A percentile compares a stretch with the other conserved stretches of the same genome.
Evolutionary conservation across 2,113 vertebrate genomes (phyloP).

Genomic region (Indicator indicator): DNA sequence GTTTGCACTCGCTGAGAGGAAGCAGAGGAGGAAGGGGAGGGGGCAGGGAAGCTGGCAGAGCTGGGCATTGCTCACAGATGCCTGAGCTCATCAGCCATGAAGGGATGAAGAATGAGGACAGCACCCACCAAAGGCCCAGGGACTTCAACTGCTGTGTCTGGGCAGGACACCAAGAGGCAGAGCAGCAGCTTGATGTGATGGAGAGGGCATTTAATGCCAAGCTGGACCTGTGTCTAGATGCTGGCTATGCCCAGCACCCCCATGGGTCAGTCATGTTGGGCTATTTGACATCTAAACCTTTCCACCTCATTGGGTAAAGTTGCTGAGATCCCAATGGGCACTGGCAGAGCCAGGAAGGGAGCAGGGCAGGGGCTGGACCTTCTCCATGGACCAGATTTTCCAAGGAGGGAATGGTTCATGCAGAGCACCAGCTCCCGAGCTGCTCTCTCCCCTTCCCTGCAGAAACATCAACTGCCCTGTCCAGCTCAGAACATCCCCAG

Average conservation of each 20-base stretch:
- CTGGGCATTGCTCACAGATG: neutral
- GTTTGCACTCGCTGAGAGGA: neutral
- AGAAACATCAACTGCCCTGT: neutral
- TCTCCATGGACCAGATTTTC: neutral
- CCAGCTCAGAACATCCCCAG: neutral
- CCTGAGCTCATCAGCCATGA: constrained; percentile 3
- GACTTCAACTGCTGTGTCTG: neutral
- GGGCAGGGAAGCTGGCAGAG: neutral
- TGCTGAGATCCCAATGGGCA: neutral
- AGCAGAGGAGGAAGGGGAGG: neutral
- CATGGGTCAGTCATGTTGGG: neutral
- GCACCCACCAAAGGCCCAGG: neutral
- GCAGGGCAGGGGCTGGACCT: neutral
- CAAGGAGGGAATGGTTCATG: neutral
- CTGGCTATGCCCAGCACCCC: neutral
- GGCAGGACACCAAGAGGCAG: neutral
- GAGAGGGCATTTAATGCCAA: neutral
- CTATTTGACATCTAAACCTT: neutral
- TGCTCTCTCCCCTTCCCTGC: neutral
- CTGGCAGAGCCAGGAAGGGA: neutral
- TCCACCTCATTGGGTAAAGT: neutral
- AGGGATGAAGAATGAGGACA: neutral
- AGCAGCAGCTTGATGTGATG: neutral
- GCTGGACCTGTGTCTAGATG: neutral
- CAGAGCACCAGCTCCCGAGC: neutral